Percentiles rank a stretch among this genome's conserved stretches.
Evolutionary conservation across 1,140 invertebrate genomes (phyloP).

Genomic region (Hypsibius dujardini): DNA sequence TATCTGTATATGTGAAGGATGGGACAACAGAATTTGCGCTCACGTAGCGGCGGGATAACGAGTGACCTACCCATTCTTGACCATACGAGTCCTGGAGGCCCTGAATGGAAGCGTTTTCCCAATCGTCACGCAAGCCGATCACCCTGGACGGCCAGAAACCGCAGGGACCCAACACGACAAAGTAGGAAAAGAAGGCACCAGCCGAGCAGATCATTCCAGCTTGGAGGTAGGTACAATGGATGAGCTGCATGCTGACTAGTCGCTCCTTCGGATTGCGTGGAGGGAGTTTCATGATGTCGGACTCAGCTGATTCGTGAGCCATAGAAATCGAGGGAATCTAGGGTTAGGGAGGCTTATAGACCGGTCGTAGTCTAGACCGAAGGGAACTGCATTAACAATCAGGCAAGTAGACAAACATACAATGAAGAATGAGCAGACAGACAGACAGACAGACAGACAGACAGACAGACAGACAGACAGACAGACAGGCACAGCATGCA

Average conservation of each 20-base stretch:
- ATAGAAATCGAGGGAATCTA: conserved; percentile 88
- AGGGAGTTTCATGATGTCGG: conserved; percentile 89
- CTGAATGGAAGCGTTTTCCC: conserved; percentile 88
- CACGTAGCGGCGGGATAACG: neutral
- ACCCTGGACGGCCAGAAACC: conserved; percentile 70
- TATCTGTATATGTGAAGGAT: too few species aligned
- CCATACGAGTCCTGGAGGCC: conserved; percentile 90
- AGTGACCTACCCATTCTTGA: conserved; percentile 83
- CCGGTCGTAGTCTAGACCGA: too few species aligned
- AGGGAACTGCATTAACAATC: too few species aligned
- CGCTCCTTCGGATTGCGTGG: conserved; percentile 83
- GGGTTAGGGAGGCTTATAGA: too few species aligned
- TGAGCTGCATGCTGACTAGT: conserved; percentile 67
- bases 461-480: too few species aligned
- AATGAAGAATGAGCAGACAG: too few species aligned
- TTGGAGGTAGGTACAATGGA: conserved; percentile 54
- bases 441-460: too few species aligned
- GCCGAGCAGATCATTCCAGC: conserved; percentile 99
- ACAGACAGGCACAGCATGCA: too few species aligned
- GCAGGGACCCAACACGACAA: conserved; percentile 96
- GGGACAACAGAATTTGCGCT: too few species aligned
- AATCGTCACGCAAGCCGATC: conserved; percentile 75
- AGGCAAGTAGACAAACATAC: too few species aligned
- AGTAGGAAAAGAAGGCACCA: conserved; percentile 96
- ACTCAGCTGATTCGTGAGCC: conserved; percentile 86